Evolutionary conservation across 2,113 vertebrate species (phyloP).

Genomic region (Myocastor coypus): DNA sequence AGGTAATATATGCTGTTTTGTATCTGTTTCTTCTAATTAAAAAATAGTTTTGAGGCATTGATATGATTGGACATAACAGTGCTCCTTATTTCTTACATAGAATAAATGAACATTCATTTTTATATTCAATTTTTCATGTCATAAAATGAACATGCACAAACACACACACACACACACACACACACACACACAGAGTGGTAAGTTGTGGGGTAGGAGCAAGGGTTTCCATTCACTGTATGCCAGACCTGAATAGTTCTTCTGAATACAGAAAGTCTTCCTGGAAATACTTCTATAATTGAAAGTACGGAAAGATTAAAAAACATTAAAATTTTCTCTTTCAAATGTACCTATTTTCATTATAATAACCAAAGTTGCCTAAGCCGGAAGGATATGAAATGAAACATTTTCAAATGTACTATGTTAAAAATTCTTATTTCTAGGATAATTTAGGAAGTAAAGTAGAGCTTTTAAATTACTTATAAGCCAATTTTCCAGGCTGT

Average conservation of each 20-base stretch:
- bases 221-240: background rate
- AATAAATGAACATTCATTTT: background rate
- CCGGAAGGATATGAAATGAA: slow-evolving; percentile 17
- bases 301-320: slow-evolving; percentile 14
- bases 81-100: slow-evolving; percentile 26
- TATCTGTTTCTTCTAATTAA: background rate
- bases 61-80: background rate
- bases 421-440: slow-evolving; percentile 83
- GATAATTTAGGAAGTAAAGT: slow-evolving; percentile 81
- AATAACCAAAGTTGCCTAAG: slow-evolving; percentile 32
- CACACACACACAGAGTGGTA: background rate
- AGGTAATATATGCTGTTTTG: background rate
- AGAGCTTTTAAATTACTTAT: slow-evolving; percentile 81
- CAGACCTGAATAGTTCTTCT: background rate
- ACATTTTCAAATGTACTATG: slow-evolving; percentile 76
- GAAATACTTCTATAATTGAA: slow-evolving; percentile 13
- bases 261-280: background rate
- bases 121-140: background rate
- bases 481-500: slow-evolving; percentile 76
- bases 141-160: background rate
- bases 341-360: slow-evolving; percentile 55
- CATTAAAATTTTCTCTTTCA: slow-evolving; percentile 42
- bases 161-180: background rate
- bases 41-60: background rate
- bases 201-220: background rate